Base-by-base conservation (phyloP, 2,888 invertebrate species). In the Candidula unifasciata region DNA sequence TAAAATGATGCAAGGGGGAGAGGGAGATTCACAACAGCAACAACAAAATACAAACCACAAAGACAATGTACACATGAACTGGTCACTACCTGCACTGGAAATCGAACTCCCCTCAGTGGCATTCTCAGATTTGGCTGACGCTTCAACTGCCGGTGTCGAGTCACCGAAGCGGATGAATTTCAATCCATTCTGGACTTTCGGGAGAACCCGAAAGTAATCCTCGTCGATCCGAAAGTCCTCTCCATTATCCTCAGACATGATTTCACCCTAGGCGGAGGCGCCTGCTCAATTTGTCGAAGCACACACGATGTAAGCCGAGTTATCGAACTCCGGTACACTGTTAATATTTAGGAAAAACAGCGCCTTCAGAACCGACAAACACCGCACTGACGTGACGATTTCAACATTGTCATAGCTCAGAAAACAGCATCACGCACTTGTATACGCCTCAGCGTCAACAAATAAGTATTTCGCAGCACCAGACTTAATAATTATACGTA, bases 181-280 rank as follows among this genome's bases (percentile, higher is more conserved):
- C 2, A 82, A 44, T 57, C 37, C 57, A 35, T 37, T 74, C 44
- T 44, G 6, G 5, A 82, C 35, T 60, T 60, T 74, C 1, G 82
- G 80, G 52, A 84, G 27, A 74, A 77, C 73, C 18, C 33, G 80
- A 27, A 74, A 80, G 84, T 80, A 74, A 44, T 79, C 79, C 24
- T 71, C 77, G 30, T 69, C 78, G n/a, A 73, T 37, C 16, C 30
- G 54, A 74, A 33, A 18, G 16, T 54, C 74, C 16, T 54, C 74
- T 0, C 54, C 74, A 21, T 21, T 33, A 21, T 3, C 2, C 6
- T n/a, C 33, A 54, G 52, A 57, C 74, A 74, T 74, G 30, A 18
- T 74, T 13, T 27, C 74, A 54, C 54, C 3, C 3, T 54, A 18
- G 18, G 16, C 30, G 18, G 30, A 24, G 21, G 60, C 44, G 35